phyloP scores from a whole-genome alignment of 2,113 vertebrate genomes.

The Argyrosomus japonicus region DNA sequence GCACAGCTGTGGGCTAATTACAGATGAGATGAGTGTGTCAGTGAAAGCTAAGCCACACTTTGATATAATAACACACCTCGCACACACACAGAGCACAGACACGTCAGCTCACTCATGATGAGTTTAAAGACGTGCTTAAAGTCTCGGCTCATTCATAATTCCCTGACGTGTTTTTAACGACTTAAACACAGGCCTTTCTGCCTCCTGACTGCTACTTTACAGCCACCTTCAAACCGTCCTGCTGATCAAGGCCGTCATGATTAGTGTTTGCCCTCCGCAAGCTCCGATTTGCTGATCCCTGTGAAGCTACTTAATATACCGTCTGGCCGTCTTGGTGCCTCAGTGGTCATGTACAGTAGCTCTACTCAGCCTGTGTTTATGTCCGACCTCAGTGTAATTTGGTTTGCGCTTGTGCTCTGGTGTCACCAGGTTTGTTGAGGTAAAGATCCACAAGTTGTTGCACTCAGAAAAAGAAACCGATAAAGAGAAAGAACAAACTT shows the following conservation, averaged over 20 bases:
- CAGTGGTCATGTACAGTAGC: constrained; percentile 47
- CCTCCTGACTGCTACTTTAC: constrained; percentile 51
- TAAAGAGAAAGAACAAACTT: not conserved
- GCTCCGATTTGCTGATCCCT: constrained; percentile 59
- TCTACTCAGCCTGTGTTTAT: constrained; percentile 54
- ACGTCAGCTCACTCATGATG: constrained; percentile 31
- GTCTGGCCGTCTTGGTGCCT: constrained; percentile 48
- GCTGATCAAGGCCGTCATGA: constrained; percentile 63
- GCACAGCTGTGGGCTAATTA: constrained; percentile 74
- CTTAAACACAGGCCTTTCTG: constrained; percentile 61
- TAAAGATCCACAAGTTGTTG: not conserved
- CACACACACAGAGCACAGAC: not conserved
- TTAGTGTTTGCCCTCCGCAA: constrained; percentile 59
- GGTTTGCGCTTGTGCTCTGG: constrained; percentile 6
- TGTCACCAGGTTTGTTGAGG: constrained; percentile 23
- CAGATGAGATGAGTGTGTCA: constrained; percentile 65
- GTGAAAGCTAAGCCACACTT: constrained; percentile 73
- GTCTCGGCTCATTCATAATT: constrained; percentile 59
- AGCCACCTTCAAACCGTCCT: constrained; percentile 56
- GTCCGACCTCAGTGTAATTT: constrained; percentile 32
- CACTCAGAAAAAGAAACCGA: constrained; percentile 6
- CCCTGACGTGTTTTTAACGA: constrained; percentile 62
- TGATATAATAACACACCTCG: constrained; percentile 65
- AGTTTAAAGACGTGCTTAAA: constrained; percentile 48
- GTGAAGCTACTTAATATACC: constrained; percentile 68